Conservation (phyloP, 2,888 invertebrate species). For the Polydrusus cervinus region DNA sequence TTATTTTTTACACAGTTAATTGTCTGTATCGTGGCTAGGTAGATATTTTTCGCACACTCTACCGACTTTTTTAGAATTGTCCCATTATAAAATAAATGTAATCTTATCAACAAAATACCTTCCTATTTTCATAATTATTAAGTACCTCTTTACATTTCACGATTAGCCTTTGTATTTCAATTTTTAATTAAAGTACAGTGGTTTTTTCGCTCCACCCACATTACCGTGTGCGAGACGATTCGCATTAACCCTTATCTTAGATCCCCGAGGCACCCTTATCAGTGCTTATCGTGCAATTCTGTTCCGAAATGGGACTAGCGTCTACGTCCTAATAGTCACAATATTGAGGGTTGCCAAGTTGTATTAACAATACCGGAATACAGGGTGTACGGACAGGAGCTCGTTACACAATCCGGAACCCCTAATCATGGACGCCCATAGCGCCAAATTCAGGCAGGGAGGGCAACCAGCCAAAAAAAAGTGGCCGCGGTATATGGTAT, state of each 20-base stretch:
- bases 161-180: slow-evolving; percentile 38
- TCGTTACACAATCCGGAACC: too few species aligned
- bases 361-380: too few species aligned
- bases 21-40: too few species aligned
- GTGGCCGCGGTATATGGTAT: too few species aligned
- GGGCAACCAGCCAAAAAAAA: too few species aligned
- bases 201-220: slow-evolving; percentile 44
- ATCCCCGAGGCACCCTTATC: slow-evolving; percentile 53
- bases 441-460: too few species aligned
- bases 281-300: slow-evolving; percentile 48
- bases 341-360: too few species aligned
- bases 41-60: too few species aligned
- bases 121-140: slow-evolving; percentile 14
- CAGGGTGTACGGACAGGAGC: too few species aligned
- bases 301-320: slow-evolving; percentile 1
- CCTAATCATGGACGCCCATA: too few species aligned
- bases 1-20: too few species aligned
- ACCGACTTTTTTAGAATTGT: neutral
- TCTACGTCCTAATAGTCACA: too few species aligned
- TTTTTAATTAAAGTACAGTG: slow-evolving; percentile 52
- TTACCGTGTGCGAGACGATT: slow-evolving; percentile 50
- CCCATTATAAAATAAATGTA: neutral
- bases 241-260: slow-evolving; percentile 53
- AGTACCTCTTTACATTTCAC: slow-evolving; percentile 27
- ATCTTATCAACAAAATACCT: slow-evolving; percentile 1